A percentile compares a stretch with the other conserved stretches of the same genome.
These are phyloP conservation scores for Hydrochoerus hydrochaeris DNA, from an alignment of 2,113 vertebrate species.

Conservation along the genomic window DNA sequence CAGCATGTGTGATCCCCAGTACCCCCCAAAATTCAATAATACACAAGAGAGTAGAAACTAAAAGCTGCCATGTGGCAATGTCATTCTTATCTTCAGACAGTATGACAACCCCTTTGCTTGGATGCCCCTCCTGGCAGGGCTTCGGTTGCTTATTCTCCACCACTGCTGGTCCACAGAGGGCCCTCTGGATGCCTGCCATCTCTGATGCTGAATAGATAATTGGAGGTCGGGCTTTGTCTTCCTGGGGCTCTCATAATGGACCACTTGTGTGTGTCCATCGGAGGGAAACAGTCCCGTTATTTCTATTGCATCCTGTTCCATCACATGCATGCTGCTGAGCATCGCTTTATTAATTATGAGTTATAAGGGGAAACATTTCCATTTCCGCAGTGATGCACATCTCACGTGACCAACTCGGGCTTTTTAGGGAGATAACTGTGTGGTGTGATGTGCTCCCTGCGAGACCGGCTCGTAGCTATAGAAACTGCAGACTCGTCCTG, in stretches of 20 bases:
- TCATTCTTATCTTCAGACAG: neutral
- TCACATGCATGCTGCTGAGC: neutral
- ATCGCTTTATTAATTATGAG: conserved; percentile 61
- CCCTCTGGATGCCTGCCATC: neutral
- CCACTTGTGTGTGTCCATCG: conserved; percentile 32
- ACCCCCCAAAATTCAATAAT: neutral
- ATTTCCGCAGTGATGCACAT: neutral
- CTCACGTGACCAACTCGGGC: neutral
- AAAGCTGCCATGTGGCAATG: neutral
- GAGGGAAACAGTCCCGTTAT: neutral
- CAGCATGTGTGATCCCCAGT: neutral
- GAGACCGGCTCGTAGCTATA: conserved; percentile 55
- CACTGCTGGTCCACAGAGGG: neutral
- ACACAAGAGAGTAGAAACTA: neutral
- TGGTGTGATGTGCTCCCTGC: neutral
- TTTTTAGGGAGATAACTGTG: conserved; percentile 17
- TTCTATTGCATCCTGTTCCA: neutral
- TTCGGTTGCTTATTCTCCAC: neutral
- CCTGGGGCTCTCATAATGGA: neutral
- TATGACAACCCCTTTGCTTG: neutral
- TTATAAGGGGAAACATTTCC: conserved; percentile 13
- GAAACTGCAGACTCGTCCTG: conserved; percentile 10
- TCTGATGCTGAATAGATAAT: conserved; percentile 32
- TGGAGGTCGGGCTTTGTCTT: conserved; percentile 1
- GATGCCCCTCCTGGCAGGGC: neutral